phyloP scores from a whole-genome alignment of 2,113 vertebrate genomes.

The Cheilinus undulatus region DNA sequence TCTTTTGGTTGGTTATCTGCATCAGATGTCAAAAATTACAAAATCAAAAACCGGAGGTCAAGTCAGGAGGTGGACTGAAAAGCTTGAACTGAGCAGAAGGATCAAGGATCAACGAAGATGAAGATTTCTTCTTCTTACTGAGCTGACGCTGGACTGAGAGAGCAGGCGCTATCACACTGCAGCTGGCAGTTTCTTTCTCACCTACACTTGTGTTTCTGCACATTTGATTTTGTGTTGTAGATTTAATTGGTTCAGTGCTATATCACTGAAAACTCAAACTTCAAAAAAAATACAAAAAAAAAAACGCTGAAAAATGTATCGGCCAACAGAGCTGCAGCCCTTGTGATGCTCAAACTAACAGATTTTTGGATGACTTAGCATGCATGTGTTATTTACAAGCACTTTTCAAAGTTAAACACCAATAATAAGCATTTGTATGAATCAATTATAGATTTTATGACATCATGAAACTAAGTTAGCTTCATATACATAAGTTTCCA shows the following conservation, averaged over 20 bases:
- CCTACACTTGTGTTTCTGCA: not conserved
- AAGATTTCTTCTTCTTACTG: not conserved
- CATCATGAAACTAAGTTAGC: not conserved
- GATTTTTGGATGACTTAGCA: not conserved
- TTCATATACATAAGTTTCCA: not conserved
- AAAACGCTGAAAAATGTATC: conserved; percentile 1
- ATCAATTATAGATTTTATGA: not conserved
- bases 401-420: conserved; percentile 1
- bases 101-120: not conserved
- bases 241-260: conserved; percentile 9
- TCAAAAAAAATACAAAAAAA: too few relatives aligned
- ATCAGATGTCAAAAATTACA: not conserved
- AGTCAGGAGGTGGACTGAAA: not conserved
- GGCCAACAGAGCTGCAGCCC: not conserved
- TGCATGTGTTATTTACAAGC: not conserved
- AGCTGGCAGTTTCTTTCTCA: conserved; percentile 5
- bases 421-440: not conserved
- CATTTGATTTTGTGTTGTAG: conserved; percentile 11
- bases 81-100: not conserved
- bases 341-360: not conserved
- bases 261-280: not conserved
- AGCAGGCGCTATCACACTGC: conserved; percentile 2
- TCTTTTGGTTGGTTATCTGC: not conserved
- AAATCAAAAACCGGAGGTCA: not conserved
- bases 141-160: conserved; percentile 5